These are phyloP conservation scores for Microctonus hyperodae DNA, from an alignment of 2,888 invertebrate species.

Conservation along the genomic window DNA sequence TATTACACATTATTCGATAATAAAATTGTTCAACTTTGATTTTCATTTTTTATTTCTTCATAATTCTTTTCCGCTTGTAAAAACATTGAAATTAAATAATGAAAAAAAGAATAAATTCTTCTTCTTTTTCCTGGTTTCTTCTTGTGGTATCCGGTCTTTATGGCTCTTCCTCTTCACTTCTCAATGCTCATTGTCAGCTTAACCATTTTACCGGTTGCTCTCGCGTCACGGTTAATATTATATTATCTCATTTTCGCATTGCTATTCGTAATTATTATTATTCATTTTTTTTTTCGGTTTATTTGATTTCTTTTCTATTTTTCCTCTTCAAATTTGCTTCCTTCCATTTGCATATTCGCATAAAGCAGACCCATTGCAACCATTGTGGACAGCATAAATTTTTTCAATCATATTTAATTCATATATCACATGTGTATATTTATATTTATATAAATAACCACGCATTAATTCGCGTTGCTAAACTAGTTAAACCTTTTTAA, in stretches of 20 bases:
- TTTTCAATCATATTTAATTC: constrained; percentile 60
- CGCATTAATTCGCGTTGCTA: constrained; percentile 58
- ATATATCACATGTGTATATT: background rate
- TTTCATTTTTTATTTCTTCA: constrained; percentile 11
- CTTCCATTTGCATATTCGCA: background rate
- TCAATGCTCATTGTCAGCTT: constrained; percentile 40
- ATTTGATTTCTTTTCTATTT: constrained; percentile 4
- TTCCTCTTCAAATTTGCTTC: constrained; percentile 21
- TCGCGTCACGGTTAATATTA: constrained; percentile 52
- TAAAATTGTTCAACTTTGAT: constrained; percentile 13
- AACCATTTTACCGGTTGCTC: constrained; percentile 42
- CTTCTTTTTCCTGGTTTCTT: constrained; percentile 25
- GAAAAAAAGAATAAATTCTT: background rate
- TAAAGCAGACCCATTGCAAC: constrained; percentile 25
- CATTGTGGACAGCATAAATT: too few species aligned
- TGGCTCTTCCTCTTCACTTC: constrained; percentile 25
- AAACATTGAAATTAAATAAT: background rate
- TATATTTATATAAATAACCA: constrained; percentile 38
- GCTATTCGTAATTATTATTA: constrained; percentile 56
- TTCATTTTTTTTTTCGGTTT: constrained; percentile 13
- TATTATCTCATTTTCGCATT: constrained; percentile 60
- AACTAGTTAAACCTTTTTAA: constrained; percentile 52
- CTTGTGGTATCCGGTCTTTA: constrained; percentile 31
- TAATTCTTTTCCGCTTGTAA: background rate
- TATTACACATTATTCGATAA: background rate